Evolutionary conservation across 2,113 vertebrate genomes (phyloP), one percentile per base, ranked within the genome.

Genomic region (Ceratotherium simum): DNA sequence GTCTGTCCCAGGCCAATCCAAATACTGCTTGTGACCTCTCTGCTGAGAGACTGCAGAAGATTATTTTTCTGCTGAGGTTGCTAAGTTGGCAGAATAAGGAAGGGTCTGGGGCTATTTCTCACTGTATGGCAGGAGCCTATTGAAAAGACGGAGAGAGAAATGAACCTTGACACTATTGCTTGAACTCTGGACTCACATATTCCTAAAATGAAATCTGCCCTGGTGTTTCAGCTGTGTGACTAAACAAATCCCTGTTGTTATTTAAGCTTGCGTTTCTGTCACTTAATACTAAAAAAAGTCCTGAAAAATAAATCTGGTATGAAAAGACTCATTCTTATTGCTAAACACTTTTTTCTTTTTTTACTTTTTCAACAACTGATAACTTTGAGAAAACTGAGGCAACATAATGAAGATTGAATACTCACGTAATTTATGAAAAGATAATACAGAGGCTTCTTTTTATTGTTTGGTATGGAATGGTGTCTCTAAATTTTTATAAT

Each of bases 201-300:
- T 80, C 65, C 75, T 87, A 79, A 93, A 90, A 82, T 14, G 29
- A 94, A 95, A 83, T 72, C 67, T 96, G 9, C 27, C 33, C 36
- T 93, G 60, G 18, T 31, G 18, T 86, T 95, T 81, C 54, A 93
- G 33, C 70, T 93, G 6, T 75, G 42, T 65, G 39, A 65, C 60
- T 51, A 78, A 90, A 67, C 36, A 60, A 31, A 79, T 31, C 73
- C 56, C 36, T 88, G 5, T 65, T 65, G 60, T 70, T 83, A 78
- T 82, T 78, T 72, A 96, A 97, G 78, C 54, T 81, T 88, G 60
- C 2, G 33, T 81, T 96, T 88, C 54, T 88, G 9, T 84, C 75
- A 79, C 39, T 70, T 83, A 33, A 94, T 83, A n/a, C 36, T 65
- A 72, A 65, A 94, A 94, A 90, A n/a, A 56, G 62, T 48, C 8